Base-by-base conservation (phyloP, 1,140 invertebrate genomes). In the Drosophila virilis region DNA sequence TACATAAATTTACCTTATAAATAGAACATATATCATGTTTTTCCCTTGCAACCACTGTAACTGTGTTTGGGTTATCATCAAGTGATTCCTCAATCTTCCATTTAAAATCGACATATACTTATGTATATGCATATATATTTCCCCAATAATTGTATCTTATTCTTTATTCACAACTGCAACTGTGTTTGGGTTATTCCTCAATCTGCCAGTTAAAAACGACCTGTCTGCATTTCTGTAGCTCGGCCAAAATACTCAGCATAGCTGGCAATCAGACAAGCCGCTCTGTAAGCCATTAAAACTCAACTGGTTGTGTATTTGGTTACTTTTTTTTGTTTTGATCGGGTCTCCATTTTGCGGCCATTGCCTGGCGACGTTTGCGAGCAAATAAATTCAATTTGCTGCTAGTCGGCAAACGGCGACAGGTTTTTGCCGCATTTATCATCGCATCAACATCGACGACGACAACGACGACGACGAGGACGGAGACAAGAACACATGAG, bases 361-460 rank as follows among this genome's bases (percentile, higher is more conserved):
- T 75, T 61, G 59, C 33, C 54, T 69, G 71, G 61, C 78, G 70
- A 78, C 66, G 70, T 76, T 82, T 82, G 78, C 75, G 67, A 88
- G 83, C 82, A 79, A 88, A 89, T 88, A 88, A 88, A 88, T 88
- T 88, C 83, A 88, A 88, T 88, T 88, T 88, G 84, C 80, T 71
- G 84, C 76, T 68, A 81, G 62, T 80, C 73, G 65, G 66, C 68
- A 66, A 82, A 77, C 76, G 66, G 85, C 84, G 84, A 88, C 84
- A 88, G 84, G 84, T 89, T 88, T 88, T 89, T 88, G 84, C 82
- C 85, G 84, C 84, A 89, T 88, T 88, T 88, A 88, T 88, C 84
- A 88, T 84, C 77, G 77, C 84, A 89, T 90, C 84, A 89, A 81
- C 79, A 64, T 50, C 68, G 42, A 42, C 55, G 68, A 58, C 61